phyloP scores from a whole-genome alignment of 2,888 invertebrate species.

The Cataglyphis rosenhaueri region DNA sequence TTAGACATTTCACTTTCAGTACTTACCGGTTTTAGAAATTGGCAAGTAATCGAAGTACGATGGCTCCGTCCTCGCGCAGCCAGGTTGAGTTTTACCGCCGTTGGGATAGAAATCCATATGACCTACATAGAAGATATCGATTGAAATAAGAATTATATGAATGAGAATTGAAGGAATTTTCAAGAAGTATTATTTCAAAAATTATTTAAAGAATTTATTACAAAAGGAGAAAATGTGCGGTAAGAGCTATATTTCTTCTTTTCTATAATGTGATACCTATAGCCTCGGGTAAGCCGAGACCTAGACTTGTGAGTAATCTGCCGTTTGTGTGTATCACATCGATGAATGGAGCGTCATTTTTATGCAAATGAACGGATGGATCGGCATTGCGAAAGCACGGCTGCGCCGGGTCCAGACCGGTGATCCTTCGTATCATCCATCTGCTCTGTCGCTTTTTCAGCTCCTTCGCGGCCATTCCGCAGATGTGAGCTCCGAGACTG shows the following conservation, averaged over 20 bases:
- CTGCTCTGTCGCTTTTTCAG: constrained; percentile 83
- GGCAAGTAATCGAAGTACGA: constrained; percentile 83
- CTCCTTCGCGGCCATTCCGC: constrained; percentile 87
- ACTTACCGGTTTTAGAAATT: constrained; percentile 85
- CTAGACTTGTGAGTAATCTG: constrained; percentile 86
- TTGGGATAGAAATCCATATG: constrained; percentile 90
- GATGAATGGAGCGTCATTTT: constrained; percentile 87
- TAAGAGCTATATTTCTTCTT: background rate
- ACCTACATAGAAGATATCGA: constrained; percentile 80
- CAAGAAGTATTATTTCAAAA: background rate
- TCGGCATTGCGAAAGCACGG: constrained; percentile 87
- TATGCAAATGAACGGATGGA: constrained; percentile 86
- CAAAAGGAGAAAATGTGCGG: background rate
- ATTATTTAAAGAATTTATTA: background rate
- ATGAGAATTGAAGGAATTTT: background rate
- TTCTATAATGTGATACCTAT: constrained; percentile 82
- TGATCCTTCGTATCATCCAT: constrained; percentile 82
- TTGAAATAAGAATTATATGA: background rate
- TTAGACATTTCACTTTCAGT: background rate
- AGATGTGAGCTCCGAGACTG: constrained; percentile 89
- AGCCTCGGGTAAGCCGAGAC: constrained; percentile 88
- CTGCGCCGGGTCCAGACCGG: constrained; percentile 89
- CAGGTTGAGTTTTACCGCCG: constrained; percentile 89
- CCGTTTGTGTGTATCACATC: constrained; percentile 90
- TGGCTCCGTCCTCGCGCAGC: constrained; percentile 84